Evolutionary conservation across 1,140 invertebrate genomes (phyloP).

Genomic region (Limonius californicus): DNA sequence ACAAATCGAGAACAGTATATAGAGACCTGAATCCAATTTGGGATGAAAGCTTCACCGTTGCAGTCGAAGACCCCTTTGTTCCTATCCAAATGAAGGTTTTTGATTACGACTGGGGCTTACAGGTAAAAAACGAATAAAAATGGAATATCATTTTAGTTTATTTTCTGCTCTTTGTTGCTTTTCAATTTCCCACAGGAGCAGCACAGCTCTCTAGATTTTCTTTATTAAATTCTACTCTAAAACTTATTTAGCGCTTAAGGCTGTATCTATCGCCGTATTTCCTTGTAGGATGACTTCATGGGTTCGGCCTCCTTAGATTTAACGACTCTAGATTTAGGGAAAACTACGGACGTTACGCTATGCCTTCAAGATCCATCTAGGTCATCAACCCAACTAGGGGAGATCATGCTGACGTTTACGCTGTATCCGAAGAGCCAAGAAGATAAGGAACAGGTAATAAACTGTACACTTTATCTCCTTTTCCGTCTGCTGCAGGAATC

Average conservation of each 20-base stretch:
- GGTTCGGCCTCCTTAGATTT: constrained; percentile 84
- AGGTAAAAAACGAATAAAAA: constrained; percentile 32
- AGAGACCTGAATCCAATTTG: constrained; percentile 89
- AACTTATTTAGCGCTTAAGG: no score
- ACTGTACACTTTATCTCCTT: no score
- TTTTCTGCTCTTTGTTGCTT: no score
- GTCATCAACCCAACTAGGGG: constrained; percentile 68
- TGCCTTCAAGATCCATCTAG: constrained; percentile 69
- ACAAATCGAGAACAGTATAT: constrained; percentile 90
- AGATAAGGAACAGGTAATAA: constrained; percentile 85
- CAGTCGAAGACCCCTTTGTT: constrained; percentile 90
- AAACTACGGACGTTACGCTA: constrained; percentile 73
- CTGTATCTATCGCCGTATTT: no score
- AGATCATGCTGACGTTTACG: constrained; percentile 75
- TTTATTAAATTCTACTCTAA: no score
- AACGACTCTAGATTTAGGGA: constrained; percentile 76
- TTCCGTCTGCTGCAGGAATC: no score
- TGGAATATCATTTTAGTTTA: no score
- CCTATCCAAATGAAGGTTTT: constrained; percentile 89
- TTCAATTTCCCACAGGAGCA: no score
- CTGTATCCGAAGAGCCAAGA: constrained; percentile 86
- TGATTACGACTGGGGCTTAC: constrained; percentile 96
- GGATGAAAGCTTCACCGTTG: constrained; percentile 94
- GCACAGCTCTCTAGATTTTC: no score
- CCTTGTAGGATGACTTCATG: constrained; percentile 90